These are phyloP conservation scores for Rhamphomyia laevipes DNA, from an alignment of 2,888 invertebrate species.

Conservation along the genomic window DNA sequence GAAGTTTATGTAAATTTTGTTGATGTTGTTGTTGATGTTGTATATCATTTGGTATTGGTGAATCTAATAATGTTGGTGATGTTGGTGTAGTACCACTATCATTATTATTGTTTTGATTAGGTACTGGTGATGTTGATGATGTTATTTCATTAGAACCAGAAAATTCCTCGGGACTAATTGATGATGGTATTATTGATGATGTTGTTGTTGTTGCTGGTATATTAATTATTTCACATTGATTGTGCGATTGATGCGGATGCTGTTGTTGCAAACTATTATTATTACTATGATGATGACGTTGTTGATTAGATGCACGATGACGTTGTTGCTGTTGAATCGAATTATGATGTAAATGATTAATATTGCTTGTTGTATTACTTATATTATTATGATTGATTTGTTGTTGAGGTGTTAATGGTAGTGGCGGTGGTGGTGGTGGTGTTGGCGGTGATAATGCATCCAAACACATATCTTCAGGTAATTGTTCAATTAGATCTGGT, in stretches of 20 bases:
- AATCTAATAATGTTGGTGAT: conserved; percentile 9
- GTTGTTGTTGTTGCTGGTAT: conserved; percentile 10
- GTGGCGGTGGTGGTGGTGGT: conserved; percentile 15
- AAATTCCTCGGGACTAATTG: conserved; percentile 38
- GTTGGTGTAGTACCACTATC: not conserved
- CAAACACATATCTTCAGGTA: conserved; percentile 16
- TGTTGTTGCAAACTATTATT: not conserved
- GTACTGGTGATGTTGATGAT: conserved; percentile 51
- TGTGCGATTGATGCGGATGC: conserved; percentile 8
- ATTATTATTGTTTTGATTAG: conserved; percentile 14
- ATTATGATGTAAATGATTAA: conserved; percentile 5
- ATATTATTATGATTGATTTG: not conserved
- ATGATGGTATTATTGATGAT: conserved; percentile 1
- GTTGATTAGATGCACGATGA: not conserved
- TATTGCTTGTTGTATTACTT: not conserved
- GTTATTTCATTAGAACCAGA: conserved; percentile 53
- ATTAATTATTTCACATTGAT: conserved; percentile 9
- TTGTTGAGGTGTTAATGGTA: conserved; percentile 14
- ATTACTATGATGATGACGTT: not conserved
- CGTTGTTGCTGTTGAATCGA: conserved; percentile 13
- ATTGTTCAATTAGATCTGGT: conserved; percentile 22
- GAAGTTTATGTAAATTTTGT: conserved; percentile 11
- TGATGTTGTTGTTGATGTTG: conserved; percentile 10
- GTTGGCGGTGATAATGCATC: conserved; percentile 14
- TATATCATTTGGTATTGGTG: not conserved